Conservation (phyloP, 2,797 vertebrate genomes). For the Phalloptychus januarius region DNA sequence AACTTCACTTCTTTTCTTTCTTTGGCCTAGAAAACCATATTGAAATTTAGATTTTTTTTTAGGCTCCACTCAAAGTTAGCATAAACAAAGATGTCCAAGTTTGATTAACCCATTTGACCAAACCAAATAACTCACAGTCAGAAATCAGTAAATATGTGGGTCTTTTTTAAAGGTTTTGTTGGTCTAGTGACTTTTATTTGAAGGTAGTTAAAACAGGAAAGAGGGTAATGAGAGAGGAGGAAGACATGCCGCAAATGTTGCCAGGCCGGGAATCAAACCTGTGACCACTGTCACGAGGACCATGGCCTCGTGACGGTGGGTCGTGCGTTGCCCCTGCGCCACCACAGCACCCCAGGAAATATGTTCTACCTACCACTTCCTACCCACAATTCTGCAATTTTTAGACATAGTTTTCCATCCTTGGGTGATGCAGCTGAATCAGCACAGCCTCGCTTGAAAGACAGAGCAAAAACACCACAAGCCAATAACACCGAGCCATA, state of each 20-base stretch:
- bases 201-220: too few species aligned
- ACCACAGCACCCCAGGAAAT: too few species aligned
- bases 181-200: too few species aligned
- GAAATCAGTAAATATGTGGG: not conserved
- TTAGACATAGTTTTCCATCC: not conserved
- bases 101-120: not conserved
- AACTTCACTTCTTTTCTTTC: not conserved
- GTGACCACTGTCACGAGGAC: too few species aligned
- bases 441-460: not conserved
- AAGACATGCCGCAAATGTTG: too few species aligned
- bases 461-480: slow-evolving; percentile 22
- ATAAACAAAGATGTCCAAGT: not conserved
- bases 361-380: too few species aligned
- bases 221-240: too few species aligned
- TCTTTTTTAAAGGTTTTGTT: too few species aligned
- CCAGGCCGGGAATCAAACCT: too few species aligned
- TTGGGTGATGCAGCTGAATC: not conserved
- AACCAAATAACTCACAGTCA: not conserved
- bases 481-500: slow-evolving; percentile 28
- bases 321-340: too few species aligned
- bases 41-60: not conserved
- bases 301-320: too few species aligned
- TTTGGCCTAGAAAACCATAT: not conserved
- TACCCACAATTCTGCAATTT: not conserved
- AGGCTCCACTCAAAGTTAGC: not conserved